A percentile compares a stretch with the other conserved stretches of the same genome.
phyloP scores from a whole-genome alignment of 2,113 vertebrate genomes.

The Oryzias melastigma region DNA sequence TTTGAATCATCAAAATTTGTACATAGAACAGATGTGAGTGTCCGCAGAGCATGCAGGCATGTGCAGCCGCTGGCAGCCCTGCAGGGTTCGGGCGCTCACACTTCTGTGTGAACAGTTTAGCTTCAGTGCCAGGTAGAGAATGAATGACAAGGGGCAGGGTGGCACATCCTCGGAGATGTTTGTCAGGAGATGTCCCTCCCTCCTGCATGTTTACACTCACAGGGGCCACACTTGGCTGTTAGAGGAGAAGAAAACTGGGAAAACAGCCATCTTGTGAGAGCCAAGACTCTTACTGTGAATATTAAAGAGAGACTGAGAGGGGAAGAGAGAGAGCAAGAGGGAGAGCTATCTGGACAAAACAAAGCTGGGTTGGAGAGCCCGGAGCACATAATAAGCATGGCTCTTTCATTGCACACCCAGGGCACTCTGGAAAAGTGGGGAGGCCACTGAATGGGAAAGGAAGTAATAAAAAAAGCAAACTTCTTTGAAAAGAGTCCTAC shows the following conservation, averaged over 20 bases:
- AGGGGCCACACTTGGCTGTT: slow-evolving; percentile 75
- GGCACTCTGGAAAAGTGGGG: slow-evolving; percentile 74
- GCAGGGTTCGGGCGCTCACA: slow-evolving; percentile 46
- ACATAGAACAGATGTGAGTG: slow-evolving; percentile 45
- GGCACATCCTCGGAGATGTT: slow-evolving; percentile 74
- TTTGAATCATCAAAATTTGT: neutral
- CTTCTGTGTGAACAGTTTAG: slow-evolving; percentile 66
- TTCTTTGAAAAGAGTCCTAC: slow-evolving; percentile 73
- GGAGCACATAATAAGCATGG: slow-evolving; percentile 72
- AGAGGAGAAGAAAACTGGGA: slow-evolving; percentile 62
- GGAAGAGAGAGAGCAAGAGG: slow-evolving; percentile 28
- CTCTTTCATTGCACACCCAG: slow-evolving; percentile 74
- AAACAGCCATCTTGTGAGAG: slow-evolving; percentile 71
- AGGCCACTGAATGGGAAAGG: slow-evolving; percentile 77
- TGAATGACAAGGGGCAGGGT: slow-evolving; percentile 68
- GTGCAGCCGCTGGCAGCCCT: slow-evolving; percentile 55
- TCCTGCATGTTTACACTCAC: slow-evolving; percentile 75
- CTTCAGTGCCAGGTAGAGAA: slow-evolving; percentile 65
- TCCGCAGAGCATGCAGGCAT: slow-evolving; percentile 40
- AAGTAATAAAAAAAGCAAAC: slow-evolving; percentile 81
- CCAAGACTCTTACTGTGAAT: slow-evolving; percentile 80
- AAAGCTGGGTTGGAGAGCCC: slow-evolving; percentile 72
- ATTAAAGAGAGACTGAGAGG: slow-evolving; percentile 74
- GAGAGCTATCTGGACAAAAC: slow-evolving; percentile 72
- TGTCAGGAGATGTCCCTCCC: slow-evolving; percentile 75